Conservation (phyloP, 2,888 invertebrate species). For the Idaea dimidiata region DNA sequence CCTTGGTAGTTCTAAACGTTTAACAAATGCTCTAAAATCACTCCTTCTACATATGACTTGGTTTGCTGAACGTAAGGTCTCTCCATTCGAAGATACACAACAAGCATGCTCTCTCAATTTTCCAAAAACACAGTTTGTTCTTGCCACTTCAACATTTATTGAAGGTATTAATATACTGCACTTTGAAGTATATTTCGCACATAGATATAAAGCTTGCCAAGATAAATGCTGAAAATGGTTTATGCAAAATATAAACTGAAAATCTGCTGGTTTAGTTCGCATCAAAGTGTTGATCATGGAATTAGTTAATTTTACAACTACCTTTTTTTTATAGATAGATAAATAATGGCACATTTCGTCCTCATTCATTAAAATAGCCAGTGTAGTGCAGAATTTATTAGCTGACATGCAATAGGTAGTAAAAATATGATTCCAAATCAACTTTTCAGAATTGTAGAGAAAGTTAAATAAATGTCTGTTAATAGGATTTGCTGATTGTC, state of each 20-base stretch:
- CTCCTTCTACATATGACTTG: conserved; percentile 58
- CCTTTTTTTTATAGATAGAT: conserved; percentile 59
- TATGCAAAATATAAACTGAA: conserved; percentile 62
- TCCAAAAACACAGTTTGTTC: conserved; percentile 68
- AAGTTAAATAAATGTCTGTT: conserved; percentile 69
- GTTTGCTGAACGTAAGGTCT: conserved; percentile 38
- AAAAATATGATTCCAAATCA: conserved; percentile 67
- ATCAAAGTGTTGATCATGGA: conserved; percentile 56
- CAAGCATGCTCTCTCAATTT: conserved; percentile 67
- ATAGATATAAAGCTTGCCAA: conserved; percentile 63
- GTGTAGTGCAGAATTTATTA: conserved; percentile 72
- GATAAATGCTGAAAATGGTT: conserved; percentile 72
- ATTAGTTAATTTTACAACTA: conserved; percentile 66
- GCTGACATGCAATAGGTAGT: conserved; percentile 69
- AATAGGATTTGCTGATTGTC: conserved; percentile 69
- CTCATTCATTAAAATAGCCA: conserved; percentile 57
- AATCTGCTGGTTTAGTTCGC: conserved; percentile 48
- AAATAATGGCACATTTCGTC: conserved; percentile 53
- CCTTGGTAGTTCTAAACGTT: conserved; percentile 53
- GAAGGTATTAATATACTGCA: conserved; percentile 55
- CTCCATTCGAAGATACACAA: conserved; percentile 53
- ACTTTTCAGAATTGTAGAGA: conserved; percentile 54
- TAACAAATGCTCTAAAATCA: conserved; percentile 57
- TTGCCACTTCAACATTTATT: conserved; percentile 57
- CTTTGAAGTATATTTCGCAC: conserved; percentile 60